Conservation (phyloP, 2,888 invertebrate species). For the Fabriciana adippe region DNA sequence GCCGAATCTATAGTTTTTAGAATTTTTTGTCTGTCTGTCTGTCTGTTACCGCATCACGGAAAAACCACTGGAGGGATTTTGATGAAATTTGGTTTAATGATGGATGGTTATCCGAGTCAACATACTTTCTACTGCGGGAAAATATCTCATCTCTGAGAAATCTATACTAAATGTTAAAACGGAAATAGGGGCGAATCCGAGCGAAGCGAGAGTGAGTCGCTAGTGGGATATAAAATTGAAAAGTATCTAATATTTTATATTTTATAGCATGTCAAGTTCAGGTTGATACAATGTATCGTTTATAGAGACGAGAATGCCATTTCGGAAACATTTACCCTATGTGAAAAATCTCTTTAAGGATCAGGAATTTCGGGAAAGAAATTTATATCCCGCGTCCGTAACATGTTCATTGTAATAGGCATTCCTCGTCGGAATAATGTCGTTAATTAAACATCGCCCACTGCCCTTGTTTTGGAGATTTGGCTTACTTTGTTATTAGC, state of each 20-base stretch:
- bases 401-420: constrained; percentile 39
- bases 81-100: too few species aligned
- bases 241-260: constrained; percentile 7
- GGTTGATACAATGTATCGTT: background rate
- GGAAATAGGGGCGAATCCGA: too few species aligned
- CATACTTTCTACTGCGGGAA: too few species aligned
- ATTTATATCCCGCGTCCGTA: constrained; percentile 37
- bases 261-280: background rate
- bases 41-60: too few species aligned
- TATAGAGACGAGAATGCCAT: constrained; percentile 9
- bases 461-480: constrained; percentile 1
- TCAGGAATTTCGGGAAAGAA: constrained; percentile 34
- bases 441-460: constrained; percentile 36
- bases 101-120: too few species aligned
- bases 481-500: background rate
- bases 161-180: too few species aligned
- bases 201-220: too few species aligned
- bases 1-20: too few species aligned
- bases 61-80: too few species aligned
- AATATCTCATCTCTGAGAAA: too few species aligned
- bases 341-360: constrained; percentile 30
- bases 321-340: constrained; percentile 23
- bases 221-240: background rate
- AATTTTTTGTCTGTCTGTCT: too few species aligned
- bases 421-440: constrained; percentile 36